phyloP scores from a whole-genome alignment of 2,797 vertebrate genomes.

The Halcyon leucocephala region DNA sequence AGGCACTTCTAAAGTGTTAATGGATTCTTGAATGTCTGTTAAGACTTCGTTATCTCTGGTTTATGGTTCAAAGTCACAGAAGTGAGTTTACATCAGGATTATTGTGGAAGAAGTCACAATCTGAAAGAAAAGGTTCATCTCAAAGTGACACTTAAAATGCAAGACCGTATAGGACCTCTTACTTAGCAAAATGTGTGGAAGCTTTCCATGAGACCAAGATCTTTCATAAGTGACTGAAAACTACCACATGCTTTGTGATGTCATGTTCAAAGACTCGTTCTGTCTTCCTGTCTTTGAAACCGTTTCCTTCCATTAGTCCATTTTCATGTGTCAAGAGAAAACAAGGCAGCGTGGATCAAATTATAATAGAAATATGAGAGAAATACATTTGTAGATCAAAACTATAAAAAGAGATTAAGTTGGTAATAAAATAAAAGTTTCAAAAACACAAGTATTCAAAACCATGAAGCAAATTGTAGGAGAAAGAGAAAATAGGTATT shows the following conservation, averaged over 20 bases:
- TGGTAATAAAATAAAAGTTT: not conserved
- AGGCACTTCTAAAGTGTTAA: not conserved
- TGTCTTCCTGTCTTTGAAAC: not conserved
- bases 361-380: not conserved
- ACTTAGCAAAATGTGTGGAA: not conserved
- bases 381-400: not conserved
- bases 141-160: not conserved
- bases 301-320: not conserved
- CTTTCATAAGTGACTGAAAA: not conserved
- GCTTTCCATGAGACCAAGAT: not conserved
- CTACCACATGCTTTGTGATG: not conserved
- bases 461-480: not conserved
- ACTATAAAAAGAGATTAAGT: not conserved
- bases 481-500: not conserved
- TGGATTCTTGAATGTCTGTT: not conserved
- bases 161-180: not conserved
- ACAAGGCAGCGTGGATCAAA: not conserved
- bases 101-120: not conserved
- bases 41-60: not conserved
- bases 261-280: not conserved
- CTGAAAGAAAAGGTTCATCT: not conserved
- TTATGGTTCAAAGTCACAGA: not conserved
- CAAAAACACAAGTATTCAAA: not conserved
- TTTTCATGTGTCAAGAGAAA: not conserved
- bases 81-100: not conserved